Base-by-base conservation (phyloP, 1,140 invertebrate species). In the Aethina tumida region DNA sequence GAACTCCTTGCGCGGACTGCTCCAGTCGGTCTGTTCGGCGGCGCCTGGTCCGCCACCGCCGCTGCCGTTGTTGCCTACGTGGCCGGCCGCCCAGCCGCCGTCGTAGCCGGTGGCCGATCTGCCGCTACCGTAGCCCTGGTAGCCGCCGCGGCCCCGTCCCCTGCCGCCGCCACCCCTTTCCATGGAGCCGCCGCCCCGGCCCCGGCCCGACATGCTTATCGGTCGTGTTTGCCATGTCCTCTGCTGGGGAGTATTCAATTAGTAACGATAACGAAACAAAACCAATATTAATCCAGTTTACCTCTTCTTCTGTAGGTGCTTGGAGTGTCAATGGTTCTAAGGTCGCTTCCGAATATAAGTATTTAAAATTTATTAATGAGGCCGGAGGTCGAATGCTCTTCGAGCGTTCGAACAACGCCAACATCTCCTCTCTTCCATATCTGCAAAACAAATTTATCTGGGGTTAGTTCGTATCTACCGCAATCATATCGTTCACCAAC, bases 361-460 rank as follows among this genome's bases (percentile, higher is more conserved):
- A 68, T 43, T 74, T 68, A 53, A 81, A 74, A 39, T 67, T 67
- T 17, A 73, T 58, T 29, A 87, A 63, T 34, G 73, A 71, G 40
- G 75, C 69, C n/a, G 83, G 82, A 35, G 79, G 66, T 51, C 71
- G 70, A 35, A 71, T 66, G 51, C 67, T 71, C 48, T 75, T 74
- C n/a, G n/a, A n/a, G 49, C 40, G 35, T 38, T 84, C 75, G 55
- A 79, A 90, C 19, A 91, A 58, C 25, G 84, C 82, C 39, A 93
- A 62, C 85, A 93, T 89, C 57, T 92, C 87, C 65, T 93, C 88
- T 47, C 85, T 68, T 17, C 84, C 85, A 51, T 91, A 91, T 40
- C 74, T 70, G 17, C 22, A 50, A 34, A 36, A 47, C 10, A 46
- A 40, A 31, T 1, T 9, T 25, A 17, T 19, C 13, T 2, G 10